Conservation (phyloP, 2,888 invertebrate species). For the Caenorhabditis becei region DNA sequence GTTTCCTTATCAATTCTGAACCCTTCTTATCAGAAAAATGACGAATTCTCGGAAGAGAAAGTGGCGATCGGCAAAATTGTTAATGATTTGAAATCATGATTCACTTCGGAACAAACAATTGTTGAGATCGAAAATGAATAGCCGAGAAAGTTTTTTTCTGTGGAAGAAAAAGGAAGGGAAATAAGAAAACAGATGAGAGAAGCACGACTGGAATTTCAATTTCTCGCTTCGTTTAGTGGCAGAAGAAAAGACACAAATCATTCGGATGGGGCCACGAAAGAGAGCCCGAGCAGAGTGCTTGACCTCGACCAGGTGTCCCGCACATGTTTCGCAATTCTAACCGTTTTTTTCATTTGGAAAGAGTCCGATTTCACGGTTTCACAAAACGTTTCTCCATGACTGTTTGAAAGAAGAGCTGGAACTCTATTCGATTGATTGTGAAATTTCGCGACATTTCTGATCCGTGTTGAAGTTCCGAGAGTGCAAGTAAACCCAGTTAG, state of each 20-base stretch:
- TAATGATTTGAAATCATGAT: background rate
- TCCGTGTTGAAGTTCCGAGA: too few relatives aligned
- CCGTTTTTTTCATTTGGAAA: background rate
- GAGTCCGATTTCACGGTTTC: too few relatives aligned
- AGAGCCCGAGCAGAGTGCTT: background rate
- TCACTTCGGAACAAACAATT: background rate
- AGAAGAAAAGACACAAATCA: constrained; percentile 13
- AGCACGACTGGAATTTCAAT: constrained; percentile 5
- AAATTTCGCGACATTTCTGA: too few relatives aligned
- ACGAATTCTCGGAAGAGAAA: constrained; percentile 30
- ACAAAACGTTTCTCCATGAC: too few relatives aligned
- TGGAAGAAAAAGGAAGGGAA: background rate
- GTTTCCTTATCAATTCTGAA: constrained; percentile 7
- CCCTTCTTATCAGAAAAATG: constrained; percentile 27
- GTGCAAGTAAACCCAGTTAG: too few relatives aligned
- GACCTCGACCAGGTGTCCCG: constrained; percentile 32
- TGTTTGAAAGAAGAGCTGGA: too few relatives aligned
- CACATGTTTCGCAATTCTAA: constrained; percentile 29
- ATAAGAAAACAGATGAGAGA: background rate
- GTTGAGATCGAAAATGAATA: background rate
- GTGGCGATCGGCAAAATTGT: background rate
- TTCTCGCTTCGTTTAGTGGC: background rate
- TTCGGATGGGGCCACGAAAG: constrained; percentile 5
- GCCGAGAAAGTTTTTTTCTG: background rate
- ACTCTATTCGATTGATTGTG: too few relatives aligned